Conservation (phyloP, 2,888 invertebrate genomes). For the Chymomyza procnemis region DNA sequence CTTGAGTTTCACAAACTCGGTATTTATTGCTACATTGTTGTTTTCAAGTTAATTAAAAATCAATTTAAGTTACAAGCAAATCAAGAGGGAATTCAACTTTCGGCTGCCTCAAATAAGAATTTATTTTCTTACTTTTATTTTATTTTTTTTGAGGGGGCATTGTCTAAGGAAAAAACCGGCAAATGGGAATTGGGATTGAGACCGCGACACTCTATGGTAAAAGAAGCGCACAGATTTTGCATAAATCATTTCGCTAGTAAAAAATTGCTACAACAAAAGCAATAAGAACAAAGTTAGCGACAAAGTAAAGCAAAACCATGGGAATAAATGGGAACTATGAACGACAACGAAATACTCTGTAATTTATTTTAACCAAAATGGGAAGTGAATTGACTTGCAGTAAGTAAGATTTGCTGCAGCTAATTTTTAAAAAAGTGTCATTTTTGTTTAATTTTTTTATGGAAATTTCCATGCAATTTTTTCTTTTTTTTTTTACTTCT, state of each 20-base stretch:
- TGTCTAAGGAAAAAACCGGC: not conserved
- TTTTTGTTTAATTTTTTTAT: no score
- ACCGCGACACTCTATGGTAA: not conserved
- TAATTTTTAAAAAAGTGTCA: no score
- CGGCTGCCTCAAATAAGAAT: not conserved
- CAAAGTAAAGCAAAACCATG: not conserved
- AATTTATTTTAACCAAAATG: not conserved
- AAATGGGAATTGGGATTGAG: slow-evolving; percentile 27
- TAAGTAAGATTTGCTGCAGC: no score
- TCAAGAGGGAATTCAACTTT: not conserved
- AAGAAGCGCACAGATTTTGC: slow-evolving; percentile 62
- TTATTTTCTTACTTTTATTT: not conserved
- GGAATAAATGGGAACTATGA: not conserved
- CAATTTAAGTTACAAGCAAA: not conserved
- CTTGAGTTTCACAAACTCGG: no score
- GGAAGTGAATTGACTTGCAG: no score
- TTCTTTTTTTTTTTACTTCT: no score
- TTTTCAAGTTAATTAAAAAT: not conserved
- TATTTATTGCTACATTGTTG: no score
- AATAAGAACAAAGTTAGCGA: not conserved
- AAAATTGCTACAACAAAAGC: not conserved
- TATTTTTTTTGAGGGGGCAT: slow-evolving; percentile 14
- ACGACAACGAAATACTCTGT: not conserved
- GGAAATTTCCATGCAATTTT: no score
- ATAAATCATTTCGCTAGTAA: slow-evolving; percentile 57